These are phyloP conservation scores for Linnaemya vulpina DNA, from an alignment of 2,888 invertebrate species.

Conservation along the genomic window DNA sequence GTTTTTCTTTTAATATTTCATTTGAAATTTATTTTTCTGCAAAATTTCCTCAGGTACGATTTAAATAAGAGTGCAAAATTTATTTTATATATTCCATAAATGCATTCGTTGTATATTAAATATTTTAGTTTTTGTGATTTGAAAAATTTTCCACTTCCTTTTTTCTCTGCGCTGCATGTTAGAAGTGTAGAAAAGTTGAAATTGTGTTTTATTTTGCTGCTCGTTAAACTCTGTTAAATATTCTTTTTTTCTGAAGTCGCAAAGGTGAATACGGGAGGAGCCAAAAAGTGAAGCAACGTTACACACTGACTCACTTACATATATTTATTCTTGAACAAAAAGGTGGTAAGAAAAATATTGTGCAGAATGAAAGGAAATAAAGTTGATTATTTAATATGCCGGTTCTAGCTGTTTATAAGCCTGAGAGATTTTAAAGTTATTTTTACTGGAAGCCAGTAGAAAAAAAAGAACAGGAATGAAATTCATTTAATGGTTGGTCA, in stretches of 20 bases:
- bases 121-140: constrained; percentile 43
- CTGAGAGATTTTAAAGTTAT: constrained; percentile 53
- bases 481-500: constrained; percentile 39
- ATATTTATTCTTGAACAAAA: background rate
- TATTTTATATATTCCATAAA: constrained; percentile 41
- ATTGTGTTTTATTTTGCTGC: constrained; percentile 21
- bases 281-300: constrained; percentile 11
- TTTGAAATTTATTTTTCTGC: constrained; percentile 27
- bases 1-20: constrained; percentile 32
- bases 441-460: constrained; percentile 28
- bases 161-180: constrained; percentile 25
- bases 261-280: constrained; percentile 52
- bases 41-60: background rate
- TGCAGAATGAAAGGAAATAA: constrained; percentile 43
- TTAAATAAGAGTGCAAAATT: background rate
- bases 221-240: constrained; percentile 32
- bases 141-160: constrained; percentile 34
- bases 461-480: background rate
- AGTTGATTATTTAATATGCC: constrained; percentile 61
- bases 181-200: constrained; percentile 59
- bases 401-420: constrained; percentile 50
- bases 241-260: constrained; percentile 42
- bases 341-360: constrained; percentile 11
- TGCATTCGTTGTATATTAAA: constrained; percentile 42
- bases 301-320: background rate